These are phyloP conservation scores for Hedya salicella DNA, from an alignment of 2,888 invertebrate genomes.

Conservation along the genomic window DNA sequence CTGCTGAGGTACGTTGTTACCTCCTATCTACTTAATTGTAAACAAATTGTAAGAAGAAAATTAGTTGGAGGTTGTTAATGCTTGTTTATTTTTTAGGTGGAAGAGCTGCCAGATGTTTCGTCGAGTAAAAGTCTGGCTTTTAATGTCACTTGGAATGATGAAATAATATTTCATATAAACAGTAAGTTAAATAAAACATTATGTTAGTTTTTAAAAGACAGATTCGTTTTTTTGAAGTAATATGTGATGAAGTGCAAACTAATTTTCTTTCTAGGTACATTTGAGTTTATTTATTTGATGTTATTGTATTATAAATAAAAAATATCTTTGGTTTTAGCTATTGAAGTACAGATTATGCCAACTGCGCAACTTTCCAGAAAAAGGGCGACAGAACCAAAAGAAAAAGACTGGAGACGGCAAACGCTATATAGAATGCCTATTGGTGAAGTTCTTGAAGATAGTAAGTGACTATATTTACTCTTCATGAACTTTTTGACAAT, in stretches of 20 bases:
- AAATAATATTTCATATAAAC: constrained; percentile 59
- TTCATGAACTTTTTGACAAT: not conserved
- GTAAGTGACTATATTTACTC: constrained; percentile 2
- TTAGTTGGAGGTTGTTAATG: too few relatives aligned
- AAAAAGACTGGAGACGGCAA: constrained; percentile 58
- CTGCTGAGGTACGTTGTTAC: constrained; percentile 56
- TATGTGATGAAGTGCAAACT: too few relatives aligned
- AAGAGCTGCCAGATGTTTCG: constrained; percentile 10
- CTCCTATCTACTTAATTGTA: not conserved
- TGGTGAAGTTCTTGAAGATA: constrained; percentile 44
- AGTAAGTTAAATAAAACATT: constrained; percentile 55
- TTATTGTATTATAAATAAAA: not conserved
- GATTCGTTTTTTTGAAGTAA: too few relatives aligned
- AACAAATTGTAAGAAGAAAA: not conserved
- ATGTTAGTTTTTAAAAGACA: too few relatives aligned
- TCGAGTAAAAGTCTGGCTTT: constrained; percentile 50
- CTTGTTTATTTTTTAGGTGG: constrained; percentile 10
- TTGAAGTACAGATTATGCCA: constrained; percentile 48
- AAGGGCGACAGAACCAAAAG: constrained; percentile 49
- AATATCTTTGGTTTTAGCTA: constrained; percentile 40
- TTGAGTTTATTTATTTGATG: too few relatives aligned
- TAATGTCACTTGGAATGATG: constrained; percentile 58
- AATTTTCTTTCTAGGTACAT: too few relatives aligned
- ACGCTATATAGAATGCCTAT: constrained; percentile 44
- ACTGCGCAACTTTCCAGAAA: constrained; percentile 34